These are phyloP conservation scores for Alloplasta piceator DNA, from an alignment of 2,888 invertebrate genomes.

Conservation along the genomic window DNA sequence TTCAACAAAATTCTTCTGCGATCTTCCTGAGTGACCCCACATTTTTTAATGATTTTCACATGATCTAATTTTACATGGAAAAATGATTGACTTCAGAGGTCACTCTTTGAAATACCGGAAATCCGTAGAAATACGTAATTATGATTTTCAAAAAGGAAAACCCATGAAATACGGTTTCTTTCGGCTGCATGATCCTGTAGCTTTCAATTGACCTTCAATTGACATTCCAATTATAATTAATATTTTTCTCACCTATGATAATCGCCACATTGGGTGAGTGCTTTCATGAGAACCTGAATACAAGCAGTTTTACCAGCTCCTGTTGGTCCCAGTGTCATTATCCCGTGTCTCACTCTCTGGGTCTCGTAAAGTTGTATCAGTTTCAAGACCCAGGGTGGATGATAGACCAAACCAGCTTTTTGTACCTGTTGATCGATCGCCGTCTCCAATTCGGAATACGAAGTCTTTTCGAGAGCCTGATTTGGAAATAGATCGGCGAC, in stretches of 20 bases:
- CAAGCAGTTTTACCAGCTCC: constrained; percentile 98
- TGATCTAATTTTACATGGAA: no score
- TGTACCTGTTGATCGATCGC: constrained; percentile 94
- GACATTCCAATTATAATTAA: background rate
- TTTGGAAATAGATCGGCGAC: constrained; percentile 98
- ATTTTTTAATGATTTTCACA: no score
- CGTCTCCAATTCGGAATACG: constrained; percentile 93
- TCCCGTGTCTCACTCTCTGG: constrained; percentile 96
- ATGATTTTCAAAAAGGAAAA: no score
- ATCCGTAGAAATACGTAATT: no score
- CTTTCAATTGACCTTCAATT: constrained; percentile 9
- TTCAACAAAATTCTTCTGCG: no score
- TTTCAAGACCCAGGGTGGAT: constrained; percentile 98
- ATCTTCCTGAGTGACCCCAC: no score
- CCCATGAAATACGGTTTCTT: no score
- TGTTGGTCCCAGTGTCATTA: constrained; percentile 97
- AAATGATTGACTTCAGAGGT: no score
- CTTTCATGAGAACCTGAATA: constrained; percentile 94
- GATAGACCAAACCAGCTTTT: constrained; percentile 91
- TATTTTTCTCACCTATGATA: constrained; percentile 88
- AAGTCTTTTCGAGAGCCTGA: constrained; percentile 95
- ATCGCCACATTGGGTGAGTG: constrained; percentile 93
- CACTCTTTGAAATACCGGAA: no score
- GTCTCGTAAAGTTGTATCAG: constrained; percentile 98
- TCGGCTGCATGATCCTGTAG: no score